A percentile compares a stretch with the other conserved stretches of the same genome.
Conservation (phyloP, 2,797 vertebrate species). For the Microtus obscurus region DNA sequence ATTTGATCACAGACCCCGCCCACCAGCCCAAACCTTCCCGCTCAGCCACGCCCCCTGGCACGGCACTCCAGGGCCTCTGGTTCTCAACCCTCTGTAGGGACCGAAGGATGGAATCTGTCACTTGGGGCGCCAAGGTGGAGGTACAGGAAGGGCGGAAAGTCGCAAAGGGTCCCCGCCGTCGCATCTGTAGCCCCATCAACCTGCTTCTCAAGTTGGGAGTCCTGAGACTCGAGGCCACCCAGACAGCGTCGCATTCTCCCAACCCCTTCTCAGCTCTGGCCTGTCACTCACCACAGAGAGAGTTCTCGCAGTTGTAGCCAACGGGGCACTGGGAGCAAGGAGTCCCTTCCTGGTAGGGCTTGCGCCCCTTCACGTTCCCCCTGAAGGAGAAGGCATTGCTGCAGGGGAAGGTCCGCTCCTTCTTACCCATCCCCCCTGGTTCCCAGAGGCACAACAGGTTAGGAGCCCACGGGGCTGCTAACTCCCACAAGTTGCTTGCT, state of each 20-base stretch:
- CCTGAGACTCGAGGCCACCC: background rate
- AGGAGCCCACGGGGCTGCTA: background rate
- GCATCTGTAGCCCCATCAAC: background rate
- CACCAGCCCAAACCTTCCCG: background rate
- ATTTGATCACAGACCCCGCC: background rate
- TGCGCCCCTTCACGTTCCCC: constrained; percentile 85
- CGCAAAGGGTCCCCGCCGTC: background rate
- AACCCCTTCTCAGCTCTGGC: background rate
- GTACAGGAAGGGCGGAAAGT: background rate
- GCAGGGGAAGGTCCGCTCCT: background rate
- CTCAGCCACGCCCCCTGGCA: background rate
- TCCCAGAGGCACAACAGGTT: background rate
- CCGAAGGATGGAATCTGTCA: background rate
- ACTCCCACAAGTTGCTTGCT: background rate
- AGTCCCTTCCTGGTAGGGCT: constrained; percentile 84
- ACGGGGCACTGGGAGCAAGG: constrained; percentile 83
- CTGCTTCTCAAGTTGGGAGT: background rate
- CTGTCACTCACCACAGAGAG: constrained; percentile 86
- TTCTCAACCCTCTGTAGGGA: too few species aligned
- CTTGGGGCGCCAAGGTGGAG: background rate
- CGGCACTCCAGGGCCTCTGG: accelerated
- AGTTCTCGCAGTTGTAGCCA: constrained; percentile 81
- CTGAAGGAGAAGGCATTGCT: constrained; percentile 76
- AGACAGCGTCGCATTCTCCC: background rate
- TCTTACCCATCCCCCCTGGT: background rate